Percentiles rank a stretch among this genome's conserved stretches.
These are phyloP conservation scores for Corvus hawaiiensis DNA, from an alignment of 2,113 vertebrate species.

Conservation along the genomic window DNA sequence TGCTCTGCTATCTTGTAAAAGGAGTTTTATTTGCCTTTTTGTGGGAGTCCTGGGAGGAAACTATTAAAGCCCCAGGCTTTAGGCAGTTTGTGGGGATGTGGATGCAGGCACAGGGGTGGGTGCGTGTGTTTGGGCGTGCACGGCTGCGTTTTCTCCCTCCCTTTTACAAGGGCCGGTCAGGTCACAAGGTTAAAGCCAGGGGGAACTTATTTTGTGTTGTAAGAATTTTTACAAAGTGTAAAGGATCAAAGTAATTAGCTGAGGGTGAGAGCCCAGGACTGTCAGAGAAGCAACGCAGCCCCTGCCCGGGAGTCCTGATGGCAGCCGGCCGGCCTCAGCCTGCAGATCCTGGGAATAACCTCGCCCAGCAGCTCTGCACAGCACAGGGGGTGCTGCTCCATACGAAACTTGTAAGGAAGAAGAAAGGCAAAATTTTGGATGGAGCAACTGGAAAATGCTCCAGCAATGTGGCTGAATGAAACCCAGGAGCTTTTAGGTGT, in stretches of 20 bases:
- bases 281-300: constrained; percentile 62
- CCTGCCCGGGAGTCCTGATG: background rate
- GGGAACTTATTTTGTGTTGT: constrained; percentile 76
- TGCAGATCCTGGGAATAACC: background rate
- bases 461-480: background rate
- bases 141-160: background rate
- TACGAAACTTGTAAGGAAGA: background rate
- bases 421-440: constrained; percentile 17
- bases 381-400: background rate
- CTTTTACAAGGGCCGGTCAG: constrained; percentile 72
- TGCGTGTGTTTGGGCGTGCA: background rate
- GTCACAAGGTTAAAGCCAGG: constrained; percentile 80
- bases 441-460: background rate
- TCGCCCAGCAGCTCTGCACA: background rate
- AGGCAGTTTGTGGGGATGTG: constrained; percentile 31
- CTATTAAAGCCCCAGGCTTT: constrained; percentile 68
- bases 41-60: constrained; percentile 71
- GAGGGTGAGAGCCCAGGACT: constrained; percentile 69
- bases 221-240: constrained; percentile 85
- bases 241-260: constrained; percentile 83
- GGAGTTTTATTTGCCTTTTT: constrained; percentile 74
- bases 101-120: background rate
- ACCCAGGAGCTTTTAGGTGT: constrained; percentile 13
- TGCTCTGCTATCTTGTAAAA: constrained; percentile 75
- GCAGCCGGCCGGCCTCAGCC: background rate